phyloP scores from a whole-genome alignment of 2,888 invertebrate genomes.

The Catocala sponsa region DNA sequence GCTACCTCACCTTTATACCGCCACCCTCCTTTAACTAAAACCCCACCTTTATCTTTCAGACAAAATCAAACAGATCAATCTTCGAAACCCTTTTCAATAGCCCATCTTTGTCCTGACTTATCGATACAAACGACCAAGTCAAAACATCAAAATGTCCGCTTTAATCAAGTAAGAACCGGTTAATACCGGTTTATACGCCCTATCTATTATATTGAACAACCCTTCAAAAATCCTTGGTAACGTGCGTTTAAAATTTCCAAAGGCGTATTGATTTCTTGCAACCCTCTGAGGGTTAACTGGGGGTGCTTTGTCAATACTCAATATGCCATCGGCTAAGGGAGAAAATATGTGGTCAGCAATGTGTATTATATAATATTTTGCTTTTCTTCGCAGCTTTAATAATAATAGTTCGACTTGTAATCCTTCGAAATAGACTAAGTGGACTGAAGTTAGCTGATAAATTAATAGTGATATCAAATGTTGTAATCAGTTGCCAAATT shows the following conservation, averaged over 20 bases:
- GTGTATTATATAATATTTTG: neutral
- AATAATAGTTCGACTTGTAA: too few species aligned
- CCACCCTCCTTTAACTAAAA: too few species aligned
- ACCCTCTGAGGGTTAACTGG: slow-evolving; percentile 62
- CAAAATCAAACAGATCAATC: slow-evolving; percentile 17
- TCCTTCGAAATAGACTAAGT: too few species aligned
- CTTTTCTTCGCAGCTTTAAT: too few species aligned
- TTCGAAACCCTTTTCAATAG: slow-evolving; percentile 30
- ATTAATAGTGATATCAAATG: too few species aligned
- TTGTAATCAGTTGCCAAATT: too few species aligned
- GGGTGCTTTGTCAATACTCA: slow-evolving; percentile 62
- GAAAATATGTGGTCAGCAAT: slow-evolving; percentile 19
- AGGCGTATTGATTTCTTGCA: slow-evolving; percentile 80
- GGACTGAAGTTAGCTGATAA: too few species aligned
- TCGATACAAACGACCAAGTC: slow-evolving; percentile 46
- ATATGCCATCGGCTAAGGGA: slow-evolving; percentile 52
- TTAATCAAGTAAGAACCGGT: slow-evolving; percentile 52
- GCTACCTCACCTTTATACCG: too few species aligned
- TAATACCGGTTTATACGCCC: slow-evolving; percentile 45
- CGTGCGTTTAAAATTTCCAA: slow-evolving; percentile 77
- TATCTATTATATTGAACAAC: slow-evolving; percentile 47
- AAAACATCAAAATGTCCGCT: slow-evolving; percentile 45
- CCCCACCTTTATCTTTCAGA: neutral
- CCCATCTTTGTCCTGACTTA: slow-evolving; percentile 43
- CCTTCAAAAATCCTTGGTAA: slow-evolving; percentile 70